These are phyloP conservation scores for Drosophila pachea DNA, from an alignment of 1,140 invertebrate genomes.

Conservation along the genomic window DNA sequence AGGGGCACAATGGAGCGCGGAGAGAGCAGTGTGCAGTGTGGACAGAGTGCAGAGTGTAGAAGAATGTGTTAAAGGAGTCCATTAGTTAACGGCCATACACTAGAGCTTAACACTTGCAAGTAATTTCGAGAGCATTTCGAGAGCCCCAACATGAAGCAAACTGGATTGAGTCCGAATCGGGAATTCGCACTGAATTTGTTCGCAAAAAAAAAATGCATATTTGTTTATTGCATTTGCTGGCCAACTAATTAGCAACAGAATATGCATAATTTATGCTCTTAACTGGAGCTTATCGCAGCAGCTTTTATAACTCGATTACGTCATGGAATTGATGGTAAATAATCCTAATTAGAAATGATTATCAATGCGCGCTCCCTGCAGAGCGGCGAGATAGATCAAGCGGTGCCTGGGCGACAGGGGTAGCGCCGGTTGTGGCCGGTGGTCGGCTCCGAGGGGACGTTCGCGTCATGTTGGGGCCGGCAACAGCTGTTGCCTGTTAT, in stretches of 20 bases:
- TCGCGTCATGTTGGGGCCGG: slow-evolving; percentile 44
- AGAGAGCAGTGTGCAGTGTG: slow-evolving; percentile 8
- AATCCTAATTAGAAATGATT: slow-evolving; percentile 48
- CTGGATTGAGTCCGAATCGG: background rate
- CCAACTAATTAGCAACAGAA: slow-evolving; percentile 38
- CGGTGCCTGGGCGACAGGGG: background rate
- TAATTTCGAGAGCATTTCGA: slow-evolving; percentile 1
- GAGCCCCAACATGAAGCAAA: slow-evolving; percentile 23
- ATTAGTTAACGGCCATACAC: slow-evolving; percentile 63
- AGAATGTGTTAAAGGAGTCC: slow-evolving; percentile 60
- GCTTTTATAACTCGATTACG: slow-evolving; percentile 26
- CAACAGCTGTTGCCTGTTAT: slow-evolving; percentile 51
- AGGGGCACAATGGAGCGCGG: no score
- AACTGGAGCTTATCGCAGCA: slow-evolving; percentile 20
- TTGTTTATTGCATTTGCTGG: slow-evolving; percentile 28
- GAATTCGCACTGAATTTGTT: background rate
- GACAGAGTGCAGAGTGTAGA: slow-evolving; percentile 31
- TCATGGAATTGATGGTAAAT: slow-evolving; percentile 24
- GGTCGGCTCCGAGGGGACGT: background rate
- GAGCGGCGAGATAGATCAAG: background rate
- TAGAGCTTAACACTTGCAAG: slow-evolving; percentile 5
- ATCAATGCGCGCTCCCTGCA: slow-evolving; percentile 7
- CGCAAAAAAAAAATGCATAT: background rate
- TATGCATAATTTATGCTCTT: slow-evolving; percentile 9
- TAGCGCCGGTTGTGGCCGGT: background rate